Evolutionary conservation across 2,888 invertebrate species (phyloP).

Genomic region (Melikaiella ostensackeni): DNA sequence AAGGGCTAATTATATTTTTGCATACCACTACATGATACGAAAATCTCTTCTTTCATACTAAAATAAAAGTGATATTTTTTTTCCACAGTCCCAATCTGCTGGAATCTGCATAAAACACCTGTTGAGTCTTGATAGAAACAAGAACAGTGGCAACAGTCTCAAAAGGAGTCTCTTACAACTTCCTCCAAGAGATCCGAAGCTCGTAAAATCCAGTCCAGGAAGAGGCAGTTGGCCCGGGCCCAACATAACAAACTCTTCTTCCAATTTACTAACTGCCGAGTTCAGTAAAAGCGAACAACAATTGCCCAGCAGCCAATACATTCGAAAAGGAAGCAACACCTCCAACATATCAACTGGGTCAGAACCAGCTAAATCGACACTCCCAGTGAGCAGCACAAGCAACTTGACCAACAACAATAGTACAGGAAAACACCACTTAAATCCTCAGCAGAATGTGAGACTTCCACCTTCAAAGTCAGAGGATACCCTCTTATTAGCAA

Average conservation of each 20-base stretch:
- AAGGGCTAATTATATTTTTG: not conserved
- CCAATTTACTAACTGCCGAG: constrained; percentile 81
- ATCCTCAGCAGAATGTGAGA: constrained; percentile 71
- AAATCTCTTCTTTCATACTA: not conserved
- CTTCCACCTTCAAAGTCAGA: constrained; percentile 89
- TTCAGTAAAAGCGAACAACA: constrained; percentile 92
- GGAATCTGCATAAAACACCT: constrained; percentile 75
- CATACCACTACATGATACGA: not conserved
- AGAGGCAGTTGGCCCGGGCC: constrained; percentile 94
- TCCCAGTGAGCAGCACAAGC: constrained; percentile 58
- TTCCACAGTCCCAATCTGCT: constrained; percentile 53
- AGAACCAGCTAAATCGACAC: constrained; percentile 62
- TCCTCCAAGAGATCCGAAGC: constrained; percentile 85
- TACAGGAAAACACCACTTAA: constrained; percentile 52
- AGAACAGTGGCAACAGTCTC: constrained; percentile 76
- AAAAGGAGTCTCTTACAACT: constrained; percentile 83
- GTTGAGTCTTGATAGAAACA: constrained; percentile 73
- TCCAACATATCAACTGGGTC: constrained; percentile 68
- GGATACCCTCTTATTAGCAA: constrained; percentile 83
- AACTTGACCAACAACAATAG: constrained; percentile 47
- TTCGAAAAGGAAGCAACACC: constrained; percentile 69
- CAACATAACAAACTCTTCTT: constrained; percentile 80
- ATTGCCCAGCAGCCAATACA: constrained; percentile 73
- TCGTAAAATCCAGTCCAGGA: constrained; percentile 87
- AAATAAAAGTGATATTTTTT: not conserved